Conservation (phyloP, 2,797 vertebrate genomes). For the Chlorospingus semifuscus region DNA sequence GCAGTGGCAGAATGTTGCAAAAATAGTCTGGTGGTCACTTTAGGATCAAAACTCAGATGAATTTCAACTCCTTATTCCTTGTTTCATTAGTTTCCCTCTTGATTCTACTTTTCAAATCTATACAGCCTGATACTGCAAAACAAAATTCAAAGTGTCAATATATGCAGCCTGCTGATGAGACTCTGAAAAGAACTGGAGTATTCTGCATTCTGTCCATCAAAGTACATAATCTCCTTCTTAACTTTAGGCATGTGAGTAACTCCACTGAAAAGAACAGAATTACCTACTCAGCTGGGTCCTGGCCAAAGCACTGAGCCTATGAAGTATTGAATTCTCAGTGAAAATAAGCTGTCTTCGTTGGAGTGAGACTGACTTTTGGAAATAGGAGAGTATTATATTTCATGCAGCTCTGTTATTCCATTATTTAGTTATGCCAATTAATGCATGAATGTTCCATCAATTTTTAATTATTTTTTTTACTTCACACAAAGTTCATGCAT, state of each 20-base stretch:
- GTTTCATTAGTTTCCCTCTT: not conserved
- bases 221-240: not conserved
- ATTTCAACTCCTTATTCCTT: not conserved
- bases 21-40: not conserved
- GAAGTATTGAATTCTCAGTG: not conserved
- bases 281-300: not conserved
- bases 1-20: not conserved
- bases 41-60: not conserved
- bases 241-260: not conserved
- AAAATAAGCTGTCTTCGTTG: slow-evolving; percentile 20
- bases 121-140: not conserved
- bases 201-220: not conserved
- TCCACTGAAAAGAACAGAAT: not conserved
- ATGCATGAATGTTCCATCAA: not conserved
- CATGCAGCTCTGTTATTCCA: not conserved
- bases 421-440: slow-evolving; percentile 14
- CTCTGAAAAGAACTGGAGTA: not conserved
- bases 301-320: not conserved
- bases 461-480: not conserved
- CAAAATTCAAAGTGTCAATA: not conserved
- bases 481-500: not conserved
- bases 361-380: not conserved
- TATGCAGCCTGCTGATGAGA: not conserved
- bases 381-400: slow-evolving; percentile 2
- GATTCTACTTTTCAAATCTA: not conserved